A percentile compares a stretch with the other conserved stretches of the same genome.
Evolutionary conservation across 2,888 invertebrate species (phyloP).

Genomic region (Horisme vitalbata): DNA sequence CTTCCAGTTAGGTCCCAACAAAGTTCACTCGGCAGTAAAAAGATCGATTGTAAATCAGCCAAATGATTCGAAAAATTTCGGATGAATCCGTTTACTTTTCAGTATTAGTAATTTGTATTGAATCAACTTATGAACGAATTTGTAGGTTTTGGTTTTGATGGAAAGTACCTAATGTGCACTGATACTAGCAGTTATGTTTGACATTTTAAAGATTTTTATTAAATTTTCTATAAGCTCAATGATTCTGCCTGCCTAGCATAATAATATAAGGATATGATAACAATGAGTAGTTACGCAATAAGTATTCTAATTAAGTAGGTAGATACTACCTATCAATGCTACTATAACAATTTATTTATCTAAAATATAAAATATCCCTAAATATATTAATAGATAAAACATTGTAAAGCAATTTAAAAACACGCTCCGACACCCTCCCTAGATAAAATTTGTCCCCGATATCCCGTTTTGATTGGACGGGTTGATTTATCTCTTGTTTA

Average conservation of each 20-base stretch:
- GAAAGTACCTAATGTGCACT: no score
- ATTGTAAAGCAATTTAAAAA: slow-evolving; percentile 77
- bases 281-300: no score
- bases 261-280: no score
- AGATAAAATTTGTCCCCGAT: slow-evolving; percentile 77
- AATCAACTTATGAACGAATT: slow-evolving; percentile 6
- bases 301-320: no score
- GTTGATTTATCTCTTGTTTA: slow-evolving; percentile 80
- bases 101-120: slow-evolving; percentile 49
- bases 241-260: no score
- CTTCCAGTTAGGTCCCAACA: slow-evolving; percentile 74
- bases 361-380: slow-evolving; percentile 23
- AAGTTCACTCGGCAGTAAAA: slow-evolving; percentile 77
- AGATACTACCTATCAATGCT: neutral
- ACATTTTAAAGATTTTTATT: no score
- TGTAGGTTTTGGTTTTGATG: no score
- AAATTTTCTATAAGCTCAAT: no score
- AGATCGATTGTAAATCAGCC: slow-evolving; percentile 78
- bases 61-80: slow-evolving; percentile 69
- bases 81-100: slow-evolving; percentile 67
- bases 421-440: slow-evolving; percentile 70
- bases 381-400: slow-evolving; percentile 70
- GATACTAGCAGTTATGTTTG: no score
- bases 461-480: slow-evolving; percentile 79
- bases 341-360: slow-evolving; percentile 5